Evolutionary conservation across 23 tunicate species (phyloP).

Genomic region (Trididemnum miniatum): DNA sequence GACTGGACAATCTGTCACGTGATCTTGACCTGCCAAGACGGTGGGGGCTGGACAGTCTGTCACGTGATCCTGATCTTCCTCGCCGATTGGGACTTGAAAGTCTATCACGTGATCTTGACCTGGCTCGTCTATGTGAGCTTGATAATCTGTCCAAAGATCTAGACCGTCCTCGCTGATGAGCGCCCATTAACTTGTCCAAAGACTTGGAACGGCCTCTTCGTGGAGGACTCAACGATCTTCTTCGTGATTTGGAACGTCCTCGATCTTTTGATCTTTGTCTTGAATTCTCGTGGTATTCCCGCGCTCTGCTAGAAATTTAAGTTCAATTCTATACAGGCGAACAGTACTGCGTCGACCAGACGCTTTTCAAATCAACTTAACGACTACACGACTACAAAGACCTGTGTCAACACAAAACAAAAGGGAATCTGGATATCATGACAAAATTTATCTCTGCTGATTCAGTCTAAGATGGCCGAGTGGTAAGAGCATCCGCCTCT

Average conservation of each 20-base stretch:
- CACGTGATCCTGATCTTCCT: slow-evolving; percentile 59
- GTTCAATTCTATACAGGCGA: not conserved
- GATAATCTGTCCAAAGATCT: slow-evolving; percentile 36
- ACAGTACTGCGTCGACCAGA: not conserved
- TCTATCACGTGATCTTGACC: slow-evolving; percentile 1
- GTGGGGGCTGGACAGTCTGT: slow-evolving; percentile 42
- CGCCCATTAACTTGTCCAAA: slow-evolving; percentile 45
- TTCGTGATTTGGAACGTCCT: not conserved
- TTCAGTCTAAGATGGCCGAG: too few species aligned
- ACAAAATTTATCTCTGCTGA: too few species aligned
- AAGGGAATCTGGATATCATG: too few species aligned
- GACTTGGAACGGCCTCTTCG: slow-evolving; percentile 59
- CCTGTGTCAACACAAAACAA: not conserved
- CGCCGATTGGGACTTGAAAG: slow-evolving; percentile 20
- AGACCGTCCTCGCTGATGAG: slow-evolving; percentile 30
- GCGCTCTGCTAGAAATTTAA: not conserved
- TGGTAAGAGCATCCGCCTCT: too few species aligned
- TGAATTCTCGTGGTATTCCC: too few species aligned
- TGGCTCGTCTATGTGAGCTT: not conserved
- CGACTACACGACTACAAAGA: not conserved
- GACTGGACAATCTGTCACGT: slow-evolving; percentile 32
- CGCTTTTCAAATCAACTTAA: not conserved
- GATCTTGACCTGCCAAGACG: slow-evolving; percentile 40
- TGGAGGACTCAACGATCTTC: not conserved
- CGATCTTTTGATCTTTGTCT: not conserved